Evolutionary conservation across 2,797 vertebrate species (phyloP), one percentile per base, ranked within the genome.

Genomic region (Eleutherodactylus coqui): DNA sequence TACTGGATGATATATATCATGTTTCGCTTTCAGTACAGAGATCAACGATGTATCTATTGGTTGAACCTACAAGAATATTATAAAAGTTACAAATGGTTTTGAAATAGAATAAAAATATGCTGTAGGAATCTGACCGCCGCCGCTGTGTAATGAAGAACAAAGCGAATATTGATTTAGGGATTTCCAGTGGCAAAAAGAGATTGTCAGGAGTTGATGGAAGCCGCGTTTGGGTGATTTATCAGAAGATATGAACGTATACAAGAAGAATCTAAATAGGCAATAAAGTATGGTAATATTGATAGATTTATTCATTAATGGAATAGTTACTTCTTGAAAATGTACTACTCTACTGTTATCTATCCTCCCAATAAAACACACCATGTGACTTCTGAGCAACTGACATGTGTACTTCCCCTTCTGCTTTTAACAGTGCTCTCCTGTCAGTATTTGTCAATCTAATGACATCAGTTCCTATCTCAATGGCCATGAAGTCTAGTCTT

Each of bases 21-120:
- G 91, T 86, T 92, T 94, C 89, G 93, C 88, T 94, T 94, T 97
- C 89, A 96, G 7, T 34, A 91, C 84, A 0, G 94, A 93, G 91
- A 97, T 83, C 21, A 97, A 84, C 29, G 91, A 90, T 9, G 95
- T 85, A 7, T 98, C 96, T 55, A 96, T 79, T 1, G 95, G 95
- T 88, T 96, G 97, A 84, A 98, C 90, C 96, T 98, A 92, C 88
- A 69, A 7, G 84, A 58, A 58, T 47, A 47, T 13, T 32, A 49
- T 49, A n/a, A 76, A 76, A 75, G 45, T 58, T 43, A 32, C 8
- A 45, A 45, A 32, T 29, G 10, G 43, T 10, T 45, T 32, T 67
- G 17, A 41, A 76, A 53, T 11, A 13, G 32, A 13, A 32, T 13
- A 55, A 2, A 77, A 77, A 76, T 51, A 10, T 34, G 36, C 8